phyloP scores from a whole-genome alignment of 2,113 vertebrate species.

The Procapra przewalskii region DNA sequence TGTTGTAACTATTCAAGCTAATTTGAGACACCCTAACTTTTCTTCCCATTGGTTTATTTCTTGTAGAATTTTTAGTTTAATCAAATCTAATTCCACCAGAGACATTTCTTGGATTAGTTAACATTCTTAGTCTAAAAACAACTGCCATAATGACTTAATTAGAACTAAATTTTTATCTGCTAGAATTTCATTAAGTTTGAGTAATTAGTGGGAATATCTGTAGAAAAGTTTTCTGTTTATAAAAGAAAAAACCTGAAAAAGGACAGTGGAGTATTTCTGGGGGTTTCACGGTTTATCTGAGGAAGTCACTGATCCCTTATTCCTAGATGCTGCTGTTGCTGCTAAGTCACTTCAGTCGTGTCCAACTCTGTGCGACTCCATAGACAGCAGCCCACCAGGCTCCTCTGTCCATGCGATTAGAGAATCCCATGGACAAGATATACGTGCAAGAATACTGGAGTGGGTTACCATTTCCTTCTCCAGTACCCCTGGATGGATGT shows the following conservation, averaged over 20 bases:
- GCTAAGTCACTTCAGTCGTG: background rate
- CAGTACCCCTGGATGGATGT: background rate
- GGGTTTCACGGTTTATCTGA: background rate
- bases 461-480: background rate
- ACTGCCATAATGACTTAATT: background rate
- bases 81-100: background rate
- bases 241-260: conserved; percentile 16
- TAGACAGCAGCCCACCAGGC: background rate
- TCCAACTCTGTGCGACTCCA: background rate
- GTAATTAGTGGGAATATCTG: background rate
- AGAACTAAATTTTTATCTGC: conserved; percentile 37
- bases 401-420: background rate
- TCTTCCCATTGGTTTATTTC: conserved; percentile 18
- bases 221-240: background rate
- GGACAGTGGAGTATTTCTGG: background rate
- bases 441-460: background rate
- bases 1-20: conserved; percentile 7
- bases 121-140: conserved; percentile 40
- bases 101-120: conserved; percentile 22
- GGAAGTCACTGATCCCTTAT: background rate
- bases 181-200: conserved; percentile 27
- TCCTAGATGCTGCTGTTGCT: background rate
- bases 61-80: background rate
- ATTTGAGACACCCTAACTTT: conserved; percentile 13
- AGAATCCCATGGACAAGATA: too few species aligned